Conservation (phyloP, 2,113 vertebrate genomes). For the Muntiacus reevesi region DNA sequence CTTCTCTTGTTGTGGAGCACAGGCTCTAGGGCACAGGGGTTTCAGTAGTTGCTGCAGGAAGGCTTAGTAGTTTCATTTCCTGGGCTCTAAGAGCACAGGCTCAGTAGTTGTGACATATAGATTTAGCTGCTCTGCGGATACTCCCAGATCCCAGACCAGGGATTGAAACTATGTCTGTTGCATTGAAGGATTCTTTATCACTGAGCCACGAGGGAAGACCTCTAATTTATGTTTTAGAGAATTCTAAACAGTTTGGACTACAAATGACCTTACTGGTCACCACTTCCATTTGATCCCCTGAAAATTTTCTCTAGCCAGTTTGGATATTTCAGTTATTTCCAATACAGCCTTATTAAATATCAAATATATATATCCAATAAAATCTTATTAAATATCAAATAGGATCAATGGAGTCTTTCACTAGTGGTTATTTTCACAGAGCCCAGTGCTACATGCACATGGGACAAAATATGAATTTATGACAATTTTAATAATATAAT, state of each 20-base stretch:
- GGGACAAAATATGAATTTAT: conserved; percentile 24
- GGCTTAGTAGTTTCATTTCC: background rate
- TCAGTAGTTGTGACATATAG: background rate
- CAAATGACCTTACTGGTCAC: background rate
- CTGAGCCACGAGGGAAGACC: background rate
- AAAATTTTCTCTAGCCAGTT: background rate
- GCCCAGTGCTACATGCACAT: background rate
- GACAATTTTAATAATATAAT: conserved; percentile 21
- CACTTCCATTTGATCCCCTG: background rate
- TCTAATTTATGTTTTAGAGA: background rate
- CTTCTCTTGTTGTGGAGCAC: background rate
- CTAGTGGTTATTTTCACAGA: background rate
- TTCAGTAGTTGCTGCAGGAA: background rate
- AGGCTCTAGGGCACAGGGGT: background rate
- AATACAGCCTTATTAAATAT: background rate
- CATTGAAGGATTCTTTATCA: background rate
- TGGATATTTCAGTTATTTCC: conserved; percentile 3
- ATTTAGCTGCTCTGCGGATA: background rate
- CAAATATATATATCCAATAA: background rate
- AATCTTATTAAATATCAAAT: background rate
- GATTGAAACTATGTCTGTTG: background rate
- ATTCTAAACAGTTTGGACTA: background rate
- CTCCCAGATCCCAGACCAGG: background rate
- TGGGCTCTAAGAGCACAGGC: background rate
- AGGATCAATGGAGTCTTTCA: background rate